Evolutionary conservation across 1,140 invertebrate species (phyloP), one percentile per base, ranked within the genome.

Genomic region (Drosophila kikkawai): DNA sequence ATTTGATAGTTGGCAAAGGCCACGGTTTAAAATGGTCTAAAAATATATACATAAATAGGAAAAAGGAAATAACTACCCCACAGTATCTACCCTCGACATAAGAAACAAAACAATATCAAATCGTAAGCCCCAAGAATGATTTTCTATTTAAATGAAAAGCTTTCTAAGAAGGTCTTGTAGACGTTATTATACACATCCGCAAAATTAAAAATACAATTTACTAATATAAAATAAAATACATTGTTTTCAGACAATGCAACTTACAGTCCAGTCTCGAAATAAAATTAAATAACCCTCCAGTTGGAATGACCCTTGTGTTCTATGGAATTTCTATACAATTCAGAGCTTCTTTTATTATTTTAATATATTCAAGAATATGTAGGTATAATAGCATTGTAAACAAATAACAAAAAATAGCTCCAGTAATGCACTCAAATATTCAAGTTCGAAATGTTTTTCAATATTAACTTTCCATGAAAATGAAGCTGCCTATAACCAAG

Each of bases 401-500:
- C 1, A 2, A 12, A 15, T 7, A 4, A 13, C 8, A 48, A 29
- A n/a, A 32, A 7, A 17, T 17, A 51, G 5, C 5, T 51, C 6
- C 1, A 17, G 6, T 19, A 19, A 3, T 36, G 32, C 15, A 19
- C 50, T 19, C 12, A 19, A 53, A 53, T 3, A 37, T 8, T 9
- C 4, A 37, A 53, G 34, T 9, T 17, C 7, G 12, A 36, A 55
- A 37, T 15, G 9, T 13, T 12, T 17, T 51, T 34, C 5, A 51
- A 17, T 19, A 53, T 19, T 37, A 37, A 22, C 13, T 56, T 55
- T 37, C 36, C 19, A 19, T 26, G 8, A 29, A 29, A 68, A 44
- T 57, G 69, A 32, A 45, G 17, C 47, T 41, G 36, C 13, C 26
- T 47, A 42, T 56, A 60, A 58, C 22, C 64, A 75, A 82, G 82